phyloP scores from a whole-genome alignment of 1,140 invertebrate species.

The Adoxophyes honmai region DNA sequence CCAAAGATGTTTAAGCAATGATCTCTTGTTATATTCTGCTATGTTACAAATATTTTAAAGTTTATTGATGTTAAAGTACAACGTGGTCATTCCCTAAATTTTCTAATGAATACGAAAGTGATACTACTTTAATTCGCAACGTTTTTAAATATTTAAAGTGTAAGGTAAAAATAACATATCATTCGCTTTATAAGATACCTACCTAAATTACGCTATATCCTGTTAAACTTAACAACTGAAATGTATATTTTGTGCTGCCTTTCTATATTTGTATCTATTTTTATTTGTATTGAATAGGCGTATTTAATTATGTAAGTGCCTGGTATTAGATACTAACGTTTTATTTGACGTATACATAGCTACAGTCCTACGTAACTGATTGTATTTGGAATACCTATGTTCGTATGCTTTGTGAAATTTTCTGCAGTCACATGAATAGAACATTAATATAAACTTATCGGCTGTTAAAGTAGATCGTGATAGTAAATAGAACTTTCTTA shows the following conservation, averaged over 20 bases:
- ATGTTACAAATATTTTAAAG: constrained; percentile 14
- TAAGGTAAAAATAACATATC: constrained; percentile 71
- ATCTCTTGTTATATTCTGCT: constrained; percentile 14
- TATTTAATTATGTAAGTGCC: constrained; percentile 1
- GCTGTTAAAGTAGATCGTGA: no score
- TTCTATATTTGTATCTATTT: constrained; percentile 24
- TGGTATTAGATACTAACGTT: constrained; percentile 11
- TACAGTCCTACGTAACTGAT: background rate
- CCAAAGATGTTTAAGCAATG: background rate
- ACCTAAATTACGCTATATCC: constrained; percentile 31
- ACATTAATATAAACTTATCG: no score
- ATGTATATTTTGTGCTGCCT: constrained; percentile 44
- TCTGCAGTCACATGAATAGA: background rate
- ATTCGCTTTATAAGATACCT: constrained; percentile 71
- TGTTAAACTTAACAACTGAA: constrained; percentile 31
- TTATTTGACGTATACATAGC: constrained; percentile 8
- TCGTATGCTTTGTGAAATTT: background rate
- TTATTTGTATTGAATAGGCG: constrained; percentile 7
- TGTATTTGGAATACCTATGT: constrained; percentile 3
- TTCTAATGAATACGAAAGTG: constrained; percentile 23
- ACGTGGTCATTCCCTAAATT: constrained; percentile 20
- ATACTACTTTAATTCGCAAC: constrained; percentile 34
- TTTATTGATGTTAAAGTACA: constrained; percentile 21
- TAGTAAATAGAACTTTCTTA: no score
- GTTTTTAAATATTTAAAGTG: constrained; percentile 39